Conservation (phyloP, 2,797 vertebrate genomes). For the Acipenser oxyrinchus region DNA sequence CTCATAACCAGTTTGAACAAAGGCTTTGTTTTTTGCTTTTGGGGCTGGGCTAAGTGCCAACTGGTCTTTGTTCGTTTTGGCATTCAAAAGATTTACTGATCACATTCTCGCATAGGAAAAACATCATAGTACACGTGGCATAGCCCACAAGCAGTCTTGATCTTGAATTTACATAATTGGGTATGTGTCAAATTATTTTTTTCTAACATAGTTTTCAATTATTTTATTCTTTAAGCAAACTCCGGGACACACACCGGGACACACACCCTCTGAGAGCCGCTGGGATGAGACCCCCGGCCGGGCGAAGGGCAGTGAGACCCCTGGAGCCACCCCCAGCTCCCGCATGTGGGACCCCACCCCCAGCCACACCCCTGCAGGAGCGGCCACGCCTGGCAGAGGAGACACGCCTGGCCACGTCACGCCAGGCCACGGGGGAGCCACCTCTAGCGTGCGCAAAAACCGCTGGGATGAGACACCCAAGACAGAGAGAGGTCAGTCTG, state of each 20-base stretch:
- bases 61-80: too few relatives aligned
- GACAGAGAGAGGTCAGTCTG: slow-evolving; percentile 75
- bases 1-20: too few relatives aligned
- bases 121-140: too few relatives aligned
- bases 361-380: slow-evolving; percentile 91
- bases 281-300: slow-evolving; percentile 98
- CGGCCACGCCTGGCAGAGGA: slow-evolving; percentile 82
- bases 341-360: slow-evolving; percentile 98
- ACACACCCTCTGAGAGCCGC: slow-evolving; percentile 88
- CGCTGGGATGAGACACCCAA: slow-evolving; percentile 98
- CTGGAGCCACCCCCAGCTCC: slow-evolving; percentile 89
- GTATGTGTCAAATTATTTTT: too few relatives aligned
- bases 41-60: too few relatives aligned
- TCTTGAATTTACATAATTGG: too few relatives aligned
- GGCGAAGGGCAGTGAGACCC: slow-evolving; percentile 91
- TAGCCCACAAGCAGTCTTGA: too few relatives aligned
- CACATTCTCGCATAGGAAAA: too few relatives aligned
- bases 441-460: slow-evolving; percentile 92
- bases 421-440: slow-evolving; percentile 86
- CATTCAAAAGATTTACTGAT: too few relatives aligned
- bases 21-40: too few relatives aligned
- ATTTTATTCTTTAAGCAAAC: slow-evolving; percentile 38
- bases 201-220: too few relatives aligned
- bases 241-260: slow-evolving; percentile 82
- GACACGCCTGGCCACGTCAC: slow-evolving; percentile 94